Evolutionary conservation across 2,888 invertebrate genomes (phyloP), one percentile per base, ranked within the genome.

Genomic region (Xylota segnis): DNA sequence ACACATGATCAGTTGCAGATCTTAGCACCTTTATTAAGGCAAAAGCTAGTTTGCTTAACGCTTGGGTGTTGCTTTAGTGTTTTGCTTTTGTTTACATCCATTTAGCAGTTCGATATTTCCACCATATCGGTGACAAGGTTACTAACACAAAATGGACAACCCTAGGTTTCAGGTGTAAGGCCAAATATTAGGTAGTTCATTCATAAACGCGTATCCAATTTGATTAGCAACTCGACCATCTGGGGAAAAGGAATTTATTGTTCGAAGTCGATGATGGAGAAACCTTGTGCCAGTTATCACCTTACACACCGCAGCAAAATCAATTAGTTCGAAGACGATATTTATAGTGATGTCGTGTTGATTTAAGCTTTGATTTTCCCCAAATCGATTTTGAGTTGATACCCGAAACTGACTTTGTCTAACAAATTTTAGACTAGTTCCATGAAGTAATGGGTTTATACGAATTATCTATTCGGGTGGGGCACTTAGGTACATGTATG

Each of bases 261-360:
- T n/a, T 6, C 23, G 40, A 59, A 37, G 12, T 18, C 12, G 5
- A 37, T 18, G 4, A 0, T 18, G 27, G 40, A 40, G 59, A 59
- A 59, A 59, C 40, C 40, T 40, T 58, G 37, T 58, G 12, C 9
- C 37, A 18, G 18, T 37, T 58, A 34, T 34, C 34, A 58, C 16
- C 16, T 56, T 16, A 34, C 10, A 7, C 29, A 29, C 34, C 16
- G 34, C n/a, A 29, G 29, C 54, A 12, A 58, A 52, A 7, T 52
- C 29, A 14, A 43, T 43, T 14, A 43, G 5, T n/a, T 43, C n/a
- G 14, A 4, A 14, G 3, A 43, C 40, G 27, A 27, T 50, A 23
- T 50, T 27, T 12, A 50, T 50, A 18, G 10, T 4, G 4, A n/a
- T 23, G 50, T 34, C 16, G 14, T 56, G 14, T 9, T 10, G 4